A percentile compares a stretch with the other conserved stretches of the same genome.
These are phyloP conservation scores for Heliothis virescens DNA, from an alignment of 1,140 invertebrate species.

Conservation along the genomic window DNA sequence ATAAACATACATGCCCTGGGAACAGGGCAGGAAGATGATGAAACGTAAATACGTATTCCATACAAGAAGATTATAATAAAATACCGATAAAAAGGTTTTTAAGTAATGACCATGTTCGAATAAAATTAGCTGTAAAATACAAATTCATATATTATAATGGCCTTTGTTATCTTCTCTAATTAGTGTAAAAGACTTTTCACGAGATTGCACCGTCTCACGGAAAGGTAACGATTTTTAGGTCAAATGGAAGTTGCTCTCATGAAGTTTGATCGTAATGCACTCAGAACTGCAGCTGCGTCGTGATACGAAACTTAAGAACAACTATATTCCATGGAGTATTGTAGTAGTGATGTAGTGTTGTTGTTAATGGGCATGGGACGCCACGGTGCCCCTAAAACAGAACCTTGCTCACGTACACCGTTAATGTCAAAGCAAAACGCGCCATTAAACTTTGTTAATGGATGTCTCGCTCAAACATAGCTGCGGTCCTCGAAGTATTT, in stretches of 20 bases:
- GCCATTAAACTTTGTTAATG: slow-evolving; percentile 25
- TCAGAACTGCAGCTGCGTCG: slow-evolving; percentile 7
- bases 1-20: no score
- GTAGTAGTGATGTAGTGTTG: not conserved
- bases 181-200: not conserved
- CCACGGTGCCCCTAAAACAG: not conserved
- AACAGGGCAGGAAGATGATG: no score
- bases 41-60: not conserved
- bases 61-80: not conserved
- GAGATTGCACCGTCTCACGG: not conserved
- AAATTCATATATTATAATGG: not conserved
- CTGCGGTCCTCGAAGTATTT: slow-evolving; percentile 8
- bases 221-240: not conserved
- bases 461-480: not conserved
- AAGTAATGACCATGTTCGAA: slow-evolving; percentile 1
- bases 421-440: slow-evolving; percentile 22
- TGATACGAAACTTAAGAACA: slow-evolving; percentile 26
- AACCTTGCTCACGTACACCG: not conserved
- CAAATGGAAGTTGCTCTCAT: not conserved
- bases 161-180: not conserved
- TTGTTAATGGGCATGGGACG: not conserved
- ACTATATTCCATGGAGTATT: not conserved
- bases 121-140: not conserved
- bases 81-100: not conserved
- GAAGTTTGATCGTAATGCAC: slow-evolving; percentile 18